Base-by-base conservation (phyloP, 2,113 vertebrate species). In the Oenanthe oenanthe region DNA sequence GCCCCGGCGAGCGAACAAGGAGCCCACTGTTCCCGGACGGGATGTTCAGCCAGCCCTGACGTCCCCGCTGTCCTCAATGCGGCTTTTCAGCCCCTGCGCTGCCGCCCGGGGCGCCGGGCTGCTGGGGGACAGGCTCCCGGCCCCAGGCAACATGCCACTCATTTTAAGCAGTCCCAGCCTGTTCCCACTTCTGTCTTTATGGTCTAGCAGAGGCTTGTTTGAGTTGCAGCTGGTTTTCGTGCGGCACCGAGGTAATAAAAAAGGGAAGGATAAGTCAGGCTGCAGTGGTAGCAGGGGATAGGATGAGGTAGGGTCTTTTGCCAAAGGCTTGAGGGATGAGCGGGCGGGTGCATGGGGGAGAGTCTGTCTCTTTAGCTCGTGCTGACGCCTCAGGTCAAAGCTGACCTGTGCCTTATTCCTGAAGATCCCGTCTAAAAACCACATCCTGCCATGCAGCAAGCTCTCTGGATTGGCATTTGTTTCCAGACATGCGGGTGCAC, bases 21-120 rank as follows among this genome's bases (percentile, higher is more conserved):
- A 95, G 89, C 57, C 92, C 96, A 97, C 90, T 98, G 98, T 98
- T 97, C 77, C 7, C 19, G 31, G 89, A 92, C 71, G 93, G 97
- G 97, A 96, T 97, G 97, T 98, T 97, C 97, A 97, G 97, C 98
- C 98, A 97, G 95, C 94, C 94, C 62, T 97, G 98, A 96, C 88
- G 70, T 89, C 84, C 95, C 86, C 9, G 32, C 43, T 51, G 16
- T 94, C 92, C 95, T 98, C 97, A 98, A 97, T 98, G 97, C 78
- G 40, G 93, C 97, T 97, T 98, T 98, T 98, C 98, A 98, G 87
- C 79, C 80, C 60, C 84, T 74, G 9, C 0, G 2, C 68, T 19
- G 85, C n/a, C 63, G 86, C 62, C 77, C 26, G 15, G 97, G 95
- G 93, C 93, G 34, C 50, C 15, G 32, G 51, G 75, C 78, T 91